phyloP scores from a whole-genome alignment of 2,888 invertebrate species.

The Mythimna lalbum region DNA sequence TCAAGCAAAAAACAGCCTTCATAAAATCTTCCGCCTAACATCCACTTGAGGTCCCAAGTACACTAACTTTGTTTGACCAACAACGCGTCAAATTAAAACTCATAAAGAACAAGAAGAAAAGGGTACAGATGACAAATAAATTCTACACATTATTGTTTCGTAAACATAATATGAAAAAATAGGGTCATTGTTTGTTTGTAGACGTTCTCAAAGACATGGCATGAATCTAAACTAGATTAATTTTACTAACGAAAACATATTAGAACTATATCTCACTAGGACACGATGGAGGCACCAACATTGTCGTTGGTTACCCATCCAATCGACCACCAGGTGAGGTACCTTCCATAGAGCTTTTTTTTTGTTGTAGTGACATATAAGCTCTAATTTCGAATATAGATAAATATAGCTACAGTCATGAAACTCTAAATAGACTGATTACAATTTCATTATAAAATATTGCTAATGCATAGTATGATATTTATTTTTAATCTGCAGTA shows the following conservation, averaged over 20 bases:
- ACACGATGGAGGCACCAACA: no score
- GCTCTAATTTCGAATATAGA: no score
- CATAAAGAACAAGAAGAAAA: conserved; percentile 44
- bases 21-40: conserved; percentile 45
- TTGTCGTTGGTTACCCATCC: no score
- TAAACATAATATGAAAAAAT: conserved; percentile 20
- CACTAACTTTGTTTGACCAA: conserved; percentile 46
- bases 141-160: conserved; percentile 27
- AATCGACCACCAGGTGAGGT: no score
- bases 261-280: no score
- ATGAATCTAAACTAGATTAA: background rate
- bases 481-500: background rate
- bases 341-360: no score
- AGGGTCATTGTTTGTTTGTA: background rate
- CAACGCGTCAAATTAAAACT: conserved; percentile 59
- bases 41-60: conserved; percentile 19
- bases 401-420: background rate
- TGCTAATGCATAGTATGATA: background rate
- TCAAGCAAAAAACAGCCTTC: conserved; percentile 44
- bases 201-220: background rate
- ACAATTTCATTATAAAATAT: background rate
- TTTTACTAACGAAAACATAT: background rate
- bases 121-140: conserved; percentile 51
- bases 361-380: no score
- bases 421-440: background rate